Evolutionary conservation across 2,113 vertebrate species (phyloP).

Genomic region (Martes martes): DNA sequence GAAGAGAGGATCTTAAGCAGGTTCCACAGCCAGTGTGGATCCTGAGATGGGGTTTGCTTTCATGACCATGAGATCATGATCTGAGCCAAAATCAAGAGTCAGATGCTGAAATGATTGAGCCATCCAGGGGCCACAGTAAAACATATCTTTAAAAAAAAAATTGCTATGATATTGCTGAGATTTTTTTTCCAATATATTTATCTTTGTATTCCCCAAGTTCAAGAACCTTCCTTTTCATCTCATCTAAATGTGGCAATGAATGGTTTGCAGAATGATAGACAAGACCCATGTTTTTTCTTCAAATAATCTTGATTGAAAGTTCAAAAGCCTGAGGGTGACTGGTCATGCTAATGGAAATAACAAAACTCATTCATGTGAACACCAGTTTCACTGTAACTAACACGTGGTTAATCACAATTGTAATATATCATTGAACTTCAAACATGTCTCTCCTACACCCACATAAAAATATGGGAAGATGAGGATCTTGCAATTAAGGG

Average conservation of each 20-base stretch:
- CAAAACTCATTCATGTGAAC: neutral
- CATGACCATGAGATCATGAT: neutral
- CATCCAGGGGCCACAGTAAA: neutral
- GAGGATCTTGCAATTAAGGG: neutral
- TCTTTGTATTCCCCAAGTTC: neutral
- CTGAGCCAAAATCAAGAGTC: neutral
- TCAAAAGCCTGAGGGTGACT: neutral
- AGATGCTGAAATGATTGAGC: neutral
- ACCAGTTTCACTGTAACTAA: neutral
- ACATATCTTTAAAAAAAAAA: neutral
- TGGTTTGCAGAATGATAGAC: neutral
- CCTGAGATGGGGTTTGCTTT: no score
- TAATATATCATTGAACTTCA: neutral
- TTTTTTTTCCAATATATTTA: neutral
- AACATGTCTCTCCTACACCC: neutral
- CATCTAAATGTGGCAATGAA: neutral
- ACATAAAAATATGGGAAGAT: neutral
- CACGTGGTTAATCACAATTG: neutral
- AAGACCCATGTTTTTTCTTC: neutral
- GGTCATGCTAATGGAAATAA: neutral
- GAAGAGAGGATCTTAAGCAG: neutral
- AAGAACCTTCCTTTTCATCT: neutral
- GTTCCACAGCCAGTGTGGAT: no score
- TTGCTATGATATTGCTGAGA: neutral
- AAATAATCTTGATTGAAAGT: neutral